Base-by-base conservation (phyloP, 2,797 vertebrate genomes). In the Lindbergichthys nudifrons region DNA sequence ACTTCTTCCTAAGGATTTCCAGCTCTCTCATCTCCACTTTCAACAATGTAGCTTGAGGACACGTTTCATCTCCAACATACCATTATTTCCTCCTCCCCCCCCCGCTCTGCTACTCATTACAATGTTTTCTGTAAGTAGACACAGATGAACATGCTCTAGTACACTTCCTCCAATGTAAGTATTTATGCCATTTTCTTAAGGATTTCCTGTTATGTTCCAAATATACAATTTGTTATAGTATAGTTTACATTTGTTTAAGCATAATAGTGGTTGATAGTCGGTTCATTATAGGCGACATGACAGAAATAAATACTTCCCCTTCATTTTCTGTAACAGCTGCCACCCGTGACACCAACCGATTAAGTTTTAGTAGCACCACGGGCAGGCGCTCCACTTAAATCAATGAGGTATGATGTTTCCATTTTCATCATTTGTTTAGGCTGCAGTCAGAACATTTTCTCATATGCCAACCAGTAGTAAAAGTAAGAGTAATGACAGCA, bases 1-100 rank as follows among this genome's bases (percentile, higher is more conserved):
- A 88, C 73, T 86, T 82, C 71, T 76, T 76, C 62, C 19, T n/a
- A 48, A 21, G 73, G 71, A 88, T 83, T 88, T 82, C 65, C 79
- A 75, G 70, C 84, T 52, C 65, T 77, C 76, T 67, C 68, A 73
- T 83, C 69, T 82, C 58, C 76, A 70, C 79, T 79, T 60, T 41
- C 36, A 61, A 74, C 78, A 77, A 58, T 23, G 64, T 50, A 76
- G 79, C 75, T 68, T 0, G 18, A 75, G 66, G 85, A 78, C 67
- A 74, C 74, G 56, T 84, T 85, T 86, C 66, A 80, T 80, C 77
- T 56, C 53, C 15, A 30, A 63, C 46, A 60, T 66, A 46, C 19
- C 9, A 72, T 12, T 51, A 70, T 76, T 70, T 48, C 30, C 59
- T 76, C 53, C n/a, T 26, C 71, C 60, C 51, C n/a, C 32, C 70